Conservation (phyloP, 2,797 vertebrate species). For the Threskiornis aethiopicus region DNA sequence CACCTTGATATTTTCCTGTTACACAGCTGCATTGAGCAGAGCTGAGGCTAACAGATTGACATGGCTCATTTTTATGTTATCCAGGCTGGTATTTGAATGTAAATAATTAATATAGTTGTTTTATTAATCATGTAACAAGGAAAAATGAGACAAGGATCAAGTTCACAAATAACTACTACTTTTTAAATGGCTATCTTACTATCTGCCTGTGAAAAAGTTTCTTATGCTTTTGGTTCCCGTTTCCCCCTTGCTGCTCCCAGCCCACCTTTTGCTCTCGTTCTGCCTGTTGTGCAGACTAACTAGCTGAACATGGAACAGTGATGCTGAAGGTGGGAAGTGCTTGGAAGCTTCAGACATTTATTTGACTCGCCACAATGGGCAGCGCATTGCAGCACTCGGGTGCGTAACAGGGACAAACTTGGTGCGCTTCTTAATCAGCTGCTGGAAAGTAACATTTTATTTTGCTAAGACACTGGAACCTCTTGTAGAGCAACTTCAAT, state of each 20-base stretch:
- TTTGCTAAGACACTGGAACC: neutral
- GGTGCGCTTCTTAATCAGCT: rapidly evolving
- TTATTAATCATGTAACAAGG: neutral
- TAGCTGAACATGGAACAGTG: neutral
- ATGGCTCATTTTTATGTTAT: neutral
- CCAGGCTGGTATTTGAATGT: neutral
- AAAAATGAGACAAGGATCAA: neutral
- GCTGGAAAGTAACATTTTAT: neutral
- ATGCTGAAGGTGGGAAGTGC: rapidly evolving
- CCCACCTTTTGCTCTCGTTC: neutral
- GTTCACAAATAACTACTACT: neutral
- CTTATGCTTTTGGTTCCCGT: neutral
- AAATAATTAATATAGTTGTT: neutral
- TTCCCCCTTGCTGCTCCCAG: neutral
- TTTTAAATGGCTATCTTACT: neutral
- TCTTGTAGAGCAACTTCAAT: neutral
- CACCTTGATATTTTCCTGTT: neutral
- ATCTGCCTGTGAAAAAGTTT: neutral
- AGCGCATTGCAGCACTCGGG: rapidly evolving
- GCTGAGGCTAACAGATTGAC: neutral
- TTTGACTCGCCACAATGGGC: neutral
- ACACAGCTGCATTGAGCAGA: neutral
- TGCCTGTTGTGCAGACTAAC: neutral
- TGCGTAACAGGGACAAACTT: neutral
- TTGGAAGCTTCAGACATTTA: rapidly evolving